Evolutionary conservation across 2,888 invertebrate species (phyloP).

Genomic region (Athetis lepigone): DNA sequence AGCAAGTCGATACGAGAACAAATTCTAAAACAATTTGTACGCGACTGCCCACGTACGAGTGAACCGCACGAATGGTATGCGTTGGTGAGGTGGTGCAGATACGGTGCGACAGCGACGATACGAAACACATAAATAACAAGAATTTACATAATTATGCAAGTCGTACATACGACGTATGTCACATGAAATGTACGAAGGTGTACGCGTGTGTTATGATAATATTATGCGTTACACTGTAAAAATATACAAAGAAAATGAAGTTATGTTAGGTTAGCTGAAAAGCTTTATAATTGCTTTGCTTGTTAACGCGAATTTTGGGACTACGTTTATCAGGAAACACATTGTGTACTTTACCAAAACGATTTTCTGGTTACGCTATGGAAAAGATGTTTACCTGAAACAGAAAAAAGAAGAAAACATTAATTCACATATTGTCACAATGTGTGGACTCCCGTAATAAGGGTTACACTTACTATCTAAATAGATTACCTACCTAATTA

Average conservation of each 20-base stretch:
- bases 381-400: constrained; percentile 48
- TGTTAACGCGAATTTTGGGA: no score
- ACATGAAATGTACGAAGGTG: constrained; percentile 33
- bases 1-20: not conserved
- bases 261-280: no score
- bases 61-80: constrained; percentile 44
- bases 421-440: not conserved
- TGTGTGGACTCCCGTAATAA: no score
- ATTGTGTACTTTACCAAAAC: not conserved
- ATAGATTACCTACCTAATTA: no score
- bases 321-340: no score
- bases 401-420: constrained; percentile 6
- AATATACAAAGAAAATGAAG: no score
- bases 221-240: constrained; percentile 7
- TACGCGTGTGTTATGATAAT: no score
- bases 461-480: no score
- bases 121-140: constrained; percentile 45
- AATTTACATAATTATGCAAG: constrained; percentile 57
- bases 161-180: constrained; percentile 25
- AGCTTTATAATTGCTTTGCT: no score
- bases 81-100: constrained; percentile 13
- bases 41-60: constrained; percentile 35
- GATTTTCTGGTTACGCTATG: not conserved
- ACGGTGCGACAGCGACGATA: constrained; percentile 39
- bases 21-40: constrained; percentile 29